These are phyloP conservation scores for Calliphora vomitoria DNA, from an alignment of 2,888 invertebrate species.

Conservation along the genomic window DNA sequence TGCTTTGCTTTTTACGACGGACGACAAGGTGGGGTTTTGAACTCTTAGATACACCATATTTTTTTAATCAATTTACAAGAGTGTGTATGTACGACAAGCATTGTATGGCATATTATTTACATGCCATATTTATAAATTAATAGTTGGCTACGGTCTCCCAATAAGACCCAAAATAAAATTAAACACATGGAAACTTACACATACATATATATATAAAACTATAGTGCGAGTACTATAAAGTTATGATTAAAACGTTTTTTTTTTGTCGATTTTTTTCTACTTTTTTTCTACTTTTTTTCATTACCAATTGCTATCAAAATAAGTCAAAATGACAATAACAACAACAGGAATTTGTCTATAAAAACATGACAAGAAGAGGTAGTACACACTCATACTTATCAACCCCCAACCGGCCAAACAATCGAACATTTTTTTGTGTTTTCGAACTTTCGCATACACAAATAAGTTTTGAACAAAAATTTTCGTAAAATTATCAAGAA, in stretches of 20 bases:
- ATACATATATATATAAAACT: not conserved
- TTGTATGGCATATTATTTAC: conserved; percentile 22
- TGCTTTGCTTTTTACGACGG: not conserved
- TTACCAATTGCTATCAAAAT: conserved; percentile 54
- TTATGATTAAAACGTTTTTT: conserved; percentile 58
- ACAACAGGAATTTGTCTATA: conserved; percentile 51
- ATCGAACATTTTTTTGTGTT: too few relatives aligned
- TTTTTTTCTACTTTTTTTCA: conserved; percentile 51
- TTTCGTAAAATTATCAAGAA: too few relatives aligned
- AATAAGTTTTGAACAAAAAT: too few relatives aligned
- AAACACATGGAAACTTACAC: not conserved
- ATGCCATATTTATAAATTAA: conserved; percentile 43
- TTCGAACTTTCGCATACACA: too few relatives aligned
- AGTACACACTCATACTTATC: not conserved
- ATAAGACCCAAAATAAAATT: conserved; percentile 3
- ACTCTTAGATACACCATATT: conserved; percentile 1
- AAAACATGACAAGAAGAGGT: conserved; percentile 53
- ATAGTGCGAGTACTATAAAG: conserved; percentile 8
- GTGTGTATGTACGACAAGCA: not conserved
- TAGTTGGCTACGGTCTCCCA: conserved; percentile 20
- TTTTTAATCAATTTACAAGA: conserved; percentile 44
- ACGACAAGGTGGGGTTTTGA: conserved; percentile 47
- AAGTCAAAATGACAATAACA: conserved; percentile 27
- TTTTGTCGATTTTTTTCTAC: not conserved
- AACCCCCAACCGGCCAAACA: not conserved